Conservation (phyloP, 35 echinoderm and acorn worm species). For the Stichopus chloronotus region DNA sequence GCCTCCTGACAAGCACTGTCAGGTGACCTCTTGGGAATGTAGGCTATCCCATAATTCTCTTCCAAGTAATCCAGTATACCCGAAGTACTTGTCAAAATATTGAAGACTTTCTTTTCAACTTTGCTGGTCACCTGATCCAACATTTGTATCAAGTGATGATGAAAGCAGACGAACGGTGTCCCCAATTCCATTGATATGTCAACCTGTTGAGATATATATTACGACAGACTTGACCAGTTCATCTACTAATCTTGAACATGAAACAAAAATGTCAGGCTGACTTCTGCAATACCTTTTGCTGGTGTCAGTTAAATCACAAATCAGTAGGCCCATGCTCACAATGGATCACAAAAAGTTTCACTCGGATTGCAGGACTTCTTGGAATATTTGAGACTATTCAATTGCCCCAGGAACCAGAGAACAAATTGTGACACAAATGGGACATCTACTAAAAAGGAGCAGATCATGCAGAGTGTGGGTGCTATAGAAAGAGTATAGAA, state of each 20-base stretch:
- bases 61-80: slow-evolving; percentile 89
- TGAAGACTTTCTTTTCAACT: slow-evolving; percentile 89
- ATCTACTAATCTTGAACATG: neutral
- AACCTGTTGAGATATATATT: slow-evolving; percentile 66
- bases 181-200: slow-evolving; percentile 78
- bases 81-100: slow-evolving; percentile 75
- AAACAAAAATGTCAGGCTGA: neutral
- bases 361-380: too few relatives aligned
- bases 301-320: too few relatives aligned
- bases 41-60: slow-evolving; percentile 75
- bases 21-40: slow-evolving; percentile 7
- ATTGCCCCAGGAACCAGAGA: too few relatives aligned
- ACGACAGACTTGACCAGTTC: neutral
- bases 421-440: too few relatives aligned
- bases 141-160: slow-evolving; percentile 97
- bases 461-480: too few relatives aligned
- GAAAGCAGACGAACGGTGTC: slow-evolving; percentile 87
- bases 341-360: too few relatives aligned
- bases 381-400: too few relatives aligned
- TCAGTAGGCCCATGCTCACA: too few relatives aligned
- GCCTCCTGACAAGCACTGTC: neutral
- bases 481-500: too few relatives aligned
- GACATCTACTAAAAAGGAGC: too few relatives aligned
- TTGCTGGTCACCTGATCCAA: slow-evolving; percentile 69
- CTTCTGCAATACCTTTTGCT: neutral